Conservation (phyloP, 2,888 invertebrate genomes). For the Laothoe populi region DNA sequence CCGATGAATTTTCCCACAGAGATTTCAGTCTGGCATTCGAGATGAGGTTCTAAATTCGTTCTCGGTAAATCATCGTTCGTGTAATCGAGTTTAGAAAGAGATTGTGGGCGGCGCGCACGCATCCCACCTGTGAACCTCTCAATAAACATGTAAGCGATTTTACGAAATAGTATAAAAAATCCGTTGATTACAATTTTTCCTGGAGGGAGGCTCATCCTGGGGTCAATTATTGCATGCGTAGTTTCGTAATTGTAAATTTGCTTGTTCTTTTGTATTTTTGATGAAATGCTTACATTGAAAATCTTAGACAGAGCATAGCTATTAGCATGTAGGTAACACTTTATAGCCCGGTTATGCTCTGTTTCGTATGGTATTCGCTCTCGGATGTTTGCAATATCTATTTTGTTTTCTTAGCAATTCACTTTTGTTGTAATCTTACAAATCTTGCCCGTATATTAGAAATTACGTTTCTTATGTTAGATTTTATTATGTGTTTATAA, state of each 20-base stretch:
- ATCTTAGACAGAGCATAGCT: slow-evolving; percentile 40
- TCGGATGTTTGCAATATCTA: slow-evolving; percentile 75
- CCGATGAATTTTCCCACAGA: slow-evolving; percentile 52
- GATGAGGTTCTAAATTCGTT: slow-evolving; percentile 77
- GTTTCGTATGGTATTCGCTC: slow-evolving; percentile 67
- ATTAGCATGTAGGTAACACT: slow-evolving; percentile 81
- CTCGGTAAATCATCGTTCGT: slow-evolving; percentile 80
- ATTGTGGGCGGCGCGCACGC: slow-evolving; percentile 76
- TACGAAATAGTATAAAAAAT: slow-evolving; percentile 53
- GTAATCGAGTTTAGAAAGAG: slow-evolving; percentile 81
- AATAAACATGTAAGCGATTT: slow-evolving; percentile 62
- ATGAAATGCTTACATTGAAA: slow-evolving; percentile 64
- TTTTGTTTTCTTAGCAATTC: slow-evolving; percentile 70
- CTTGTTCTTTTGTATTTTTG: slow-evolving; percentile 44
- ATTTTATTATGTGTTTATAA: slow-evolving; percentile 5
- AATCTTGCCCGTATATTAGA: slow-evolving; percentile 25
- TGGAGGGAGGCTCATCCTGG: slow-evolving; percentile 79
- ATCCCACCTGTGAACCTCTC: slow-evolving; percentile 76
- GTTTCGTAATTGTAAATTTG: slow-evolving; percentile 47
- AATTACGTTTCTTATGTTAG: not conserved
- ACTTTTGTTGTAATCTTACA: slow-evolving; percentile 60
- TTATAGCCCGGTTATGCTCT: slow-evolving; percentile 79
- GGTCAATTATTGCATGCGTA: slow-evolving; percentile 70
- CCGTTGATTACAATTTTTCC: slow-evolving; percentile 49
- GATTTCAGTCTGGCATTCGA: slow-evolving; percentile 60